phyloP scores from a whole-genome alignment of 2,113 vertebrate species.

The Xenus cinereus region DNA sequence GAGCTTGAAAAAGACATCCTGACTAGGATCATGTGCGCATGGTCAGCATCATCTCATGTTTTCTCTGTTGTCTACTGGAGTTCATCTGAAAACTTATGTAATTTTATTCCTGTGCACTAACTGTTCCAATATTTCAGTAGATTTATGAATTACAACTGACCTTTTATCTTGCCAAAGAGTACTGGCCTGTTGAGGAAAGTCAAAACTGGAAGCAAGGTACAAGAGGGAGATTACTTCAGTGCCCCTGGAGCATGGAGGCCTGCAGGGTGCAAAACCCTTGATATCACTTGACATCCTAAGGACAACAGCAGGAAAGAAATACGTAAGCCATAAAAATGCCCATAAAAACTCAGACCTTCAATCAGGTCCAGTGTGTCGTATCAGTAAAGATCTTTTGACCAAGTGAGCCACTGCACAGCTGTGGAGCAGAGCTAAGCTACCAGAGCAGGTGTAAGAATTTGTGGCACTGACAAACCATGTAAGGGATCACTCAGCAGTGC shows the following conservation, averaged over 20 bases:
- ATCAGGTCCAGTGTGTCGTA: background rate
- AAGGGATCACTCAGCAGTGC: background rate
- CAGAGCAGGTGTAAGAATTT: background rate
- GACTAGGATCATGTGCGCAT: background rate
- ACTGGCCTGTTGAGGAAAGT: background rate
- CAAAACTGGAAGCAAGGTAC: background rate
- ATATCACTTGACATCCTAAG: background rate
- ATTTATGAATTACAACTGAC: background rate
- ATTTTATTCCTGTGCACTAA: background rate
- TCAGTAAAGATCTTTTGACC: background rate
- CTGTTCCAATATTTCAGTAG: background rate
- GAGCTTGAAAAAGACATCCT: background rate
- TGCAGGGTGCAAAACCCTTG: background rate
- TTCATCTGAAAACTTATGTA: background rate
- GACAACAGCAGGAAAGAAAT: background rate
- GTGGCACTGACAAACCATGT: accelerated
- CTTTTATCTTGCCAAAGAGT: background rate
- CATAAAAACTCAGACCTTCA: background rate
- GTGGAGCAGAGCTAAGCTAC: background rate
- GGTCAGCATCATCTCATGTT: background rate
- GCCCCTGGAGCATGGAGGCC: background rate
- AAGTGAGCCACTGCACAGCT: background rate
- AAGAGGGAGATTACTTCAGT: background rate
- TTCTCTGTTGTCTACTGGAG: background rate
- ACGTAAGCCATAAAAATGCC: background rate